phyloP scores from a whole-genome alignment of 2,113 vertebrate species.

The Podarcis raffonei region DNA sequence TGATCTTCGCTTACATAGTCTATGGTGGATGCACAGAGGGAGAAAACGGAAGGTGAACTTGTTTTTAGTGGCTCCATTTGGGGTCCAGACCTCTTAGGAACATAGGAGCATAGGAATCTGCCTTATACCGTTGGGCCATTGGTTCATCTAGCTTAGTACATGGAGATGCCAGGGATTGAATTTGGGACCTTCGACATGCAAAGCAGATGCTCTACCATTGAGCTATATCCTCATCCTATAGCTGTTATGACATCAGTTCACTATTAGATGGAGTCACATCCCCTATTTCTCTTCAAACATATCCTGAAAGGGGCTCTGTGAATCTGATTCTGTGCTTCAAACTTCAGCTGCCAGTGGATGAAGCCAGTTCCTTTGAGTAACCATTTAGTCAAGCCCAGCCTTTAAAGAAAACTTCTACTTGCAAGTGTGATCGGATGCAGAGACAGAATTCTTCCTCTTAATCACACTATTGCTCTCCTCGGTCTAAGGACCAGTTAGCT shows the following conservation, averaged over 20 bases:
- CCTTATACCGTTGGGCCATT: too few species aligned
- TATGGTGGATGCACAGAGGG: background rate
- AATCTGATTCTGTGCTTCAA: background rate
- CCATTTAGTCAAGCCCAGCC: fast-evolving
- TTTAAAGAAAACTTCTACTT: background rate
- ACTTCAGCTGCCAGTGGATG: background rate
- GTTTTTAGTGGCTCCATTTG: background rate
- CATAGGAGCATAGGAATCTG: too few species aligned
- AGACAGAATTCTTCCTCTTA: background rate
- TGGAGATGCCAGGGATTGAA: too few species aligned
- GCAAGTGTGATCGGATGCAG: background rate
- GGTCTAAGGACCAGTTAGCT: background rate
- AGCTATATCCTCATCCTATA: too few species aligned
- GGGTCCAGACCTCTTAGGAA: background rate
- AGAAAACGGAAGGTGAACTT: background rate
- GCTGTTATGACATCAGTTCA: background rate
- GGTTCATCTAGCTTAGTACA: too few species aligned
- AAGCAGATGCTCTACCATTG: too few species aligned
- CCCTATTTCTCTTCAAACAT: background rate
- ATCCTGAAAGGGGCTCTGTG: background rate
- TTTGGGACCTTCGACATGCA: too few species aligned
- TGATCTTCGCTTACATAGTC: background rate
- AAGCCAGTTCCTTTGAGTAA: background rate
- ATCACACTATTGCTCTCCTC: fast-evolving
- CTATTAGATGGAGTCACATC: background rate